phyloP scores from a whole-genome alignment of 2,888 invertebrate species.

The Gisinianus flammeolus region DNA sequence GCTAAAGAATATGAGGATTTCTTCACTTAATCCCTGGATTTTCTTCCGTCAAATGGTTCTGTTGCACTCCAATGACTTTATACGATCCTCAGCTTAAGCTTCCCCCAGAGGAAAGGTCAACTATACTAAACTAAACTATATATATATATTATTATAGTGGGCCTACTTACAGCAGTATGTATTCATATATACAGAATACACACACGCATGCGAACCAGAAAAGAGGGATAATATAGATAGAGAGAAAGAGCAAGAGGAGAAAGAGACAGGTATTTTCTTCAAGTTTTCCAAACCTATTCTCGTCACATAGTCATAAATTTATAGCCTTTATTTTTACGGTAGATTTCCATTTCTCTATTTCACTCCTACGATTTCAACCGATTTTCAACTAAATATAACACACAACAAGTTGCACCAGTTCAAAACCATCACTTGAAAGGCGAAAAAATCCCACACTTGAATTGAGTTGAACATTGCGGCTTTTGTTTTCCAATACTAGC shows the following conservation, averaged over 20 bases:
- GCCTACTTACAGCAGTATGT: neutral
- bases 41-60: slow-evolving; percentile 23
- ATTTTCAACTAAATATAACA: slow-evolving; percentile 16
- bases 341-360: slow-evolving; percentile 31
- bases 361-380: slow-evolving; percentile 3
- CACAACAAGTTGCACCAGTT: neutral
- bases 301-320: slow-evolving; percentile 40
- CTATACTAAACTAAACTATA: neutral
- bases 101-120: slow-evolving; percentile 39
- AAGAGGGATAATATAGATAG: neutral
- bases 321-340: slow-evolving; percentile 39
- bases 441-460: slow-evolving; percentile 31
- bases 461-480: slow-evolving; percentile 33
- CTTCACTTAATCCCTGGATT: slow-evolving; percentile 33
- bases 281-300: slow-evolving; percentile 15
- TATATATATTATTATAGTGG: neutral
- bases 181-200: neutral
- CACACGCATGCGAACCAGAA: neutral
- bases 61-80: slow-evolving; percentile 41
- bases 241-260: neutral
- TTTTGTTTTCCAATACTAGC: slow-evolving; percentile 35
- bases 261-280: slow-evolving; percentile 17
- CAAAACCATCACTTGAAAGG: slow-evolving; percentile 5
- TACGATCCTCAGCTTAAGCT: slow-evolving; percentile 37
- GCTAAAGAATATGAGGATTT: slow-evolving; percentile 21